phyloP scores from a whole-genome alignment of 2,888 invertebrate genomes.

The Hylaea fasciaria region DNA sequence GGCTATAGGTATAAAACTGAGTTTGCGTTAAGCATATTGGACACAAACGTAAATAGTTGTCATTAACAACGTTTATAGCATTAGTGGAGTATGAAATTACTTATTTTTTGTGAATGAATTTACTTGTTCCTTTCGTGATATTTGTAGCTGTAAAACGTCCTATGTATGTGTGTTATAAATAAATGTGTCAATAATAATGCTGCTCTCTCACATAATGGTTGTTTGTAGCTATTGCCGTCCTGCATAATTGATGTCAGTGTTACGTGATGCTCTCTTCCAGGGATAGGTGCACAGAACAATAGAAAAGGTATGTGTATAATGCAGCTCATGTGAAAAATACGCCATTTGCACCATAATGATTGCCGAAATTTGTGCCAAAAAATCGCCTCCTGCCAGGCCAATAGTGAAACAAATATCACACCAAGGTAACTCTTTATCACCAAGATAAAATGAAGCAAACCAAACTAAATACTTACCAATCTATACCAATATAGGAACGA shows the following conservation, averaged over 20 bases:
- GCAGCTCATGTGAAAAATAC: slow-evolving; percentile 18
- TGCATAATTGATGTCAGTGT: slow-evolving; percentile 41
- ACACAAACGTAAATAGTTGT: no score
- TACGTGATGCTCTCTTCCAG: slow-evolving; percentile 6
- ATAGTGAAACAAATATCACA: background rate
- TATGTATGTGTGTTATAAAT: slow-evolving; percentile 20
- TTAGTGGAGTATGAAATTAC: background rate
- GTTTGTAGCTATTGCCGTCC: slow-evolving; percentile 61
- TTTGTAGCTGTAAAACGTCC: slow-evolving; percentile 21
- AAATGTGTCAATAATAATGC: slow-evolving; percentile 40
- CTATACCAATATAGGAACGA: no score
- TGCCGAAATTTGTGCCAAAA: slow-evolving; percentile 24
- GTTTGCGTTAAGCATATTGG: no score
- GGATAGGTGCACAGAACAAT: background rate
- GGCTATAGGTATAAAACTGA: no score
- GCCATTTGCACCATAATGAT: background rate
- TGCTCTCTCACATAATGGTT: slow-evolving; percentile 52
- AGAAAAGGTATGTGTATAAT: background rate
- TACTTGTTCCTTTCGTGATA: slow-evolving; percentile 23
- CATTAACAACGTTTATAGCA: no score
- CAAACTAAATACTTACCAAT: no score
- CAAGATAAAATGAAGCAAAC: no score
- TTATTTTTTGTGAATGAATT: slow-evolving; percentile 2
- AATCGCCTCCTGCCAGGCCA: slow-evolving; percentile 2
- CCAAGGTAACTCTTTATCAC: background rate